Evolutionary conservation across 2,888 invertebrate genomes (phyloP), one percentile per base, ranked within the genome.

Genomic region (Pardosa pseudoannulata): DNA sequence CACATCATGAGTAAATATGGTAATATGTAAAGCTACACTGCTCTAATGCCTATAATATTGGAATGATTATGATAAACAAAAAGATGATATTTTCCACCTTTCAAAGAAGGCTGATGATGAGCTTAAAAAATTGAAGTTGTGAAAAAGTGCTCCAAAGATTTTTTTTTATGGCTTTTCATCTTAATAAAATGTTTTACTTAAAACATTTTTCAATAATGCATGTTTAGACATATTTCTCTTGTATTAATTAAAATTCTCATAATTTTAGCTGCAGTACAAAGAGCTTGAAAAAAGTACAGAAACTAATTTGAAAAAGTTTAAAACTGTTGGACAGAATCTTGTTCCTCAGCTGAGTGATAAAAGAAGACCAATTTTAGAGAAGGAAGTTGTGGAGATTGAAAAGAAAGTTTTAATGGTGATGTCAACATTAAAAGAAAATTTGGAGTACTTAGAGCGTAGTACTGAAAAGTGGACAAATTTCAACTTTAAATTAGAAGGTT

Each of bases 31-130:
- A n/a, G n/a, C n/a, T n/a, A n/a, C n/a, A n/a, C n/a, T n/a, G n/a
- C n/a, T n/a, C n/a, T n/a, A n/a, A n/a, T n/a, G n/a, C n/a, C n/a
- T n/a, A n/a, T n/a, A n/a, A n/a, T n/a, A n/a, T n/a, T 98, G 97
- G 97, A 94, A 94, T 75, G 95, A 95, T 88, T 98, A 97, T 91
- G 94, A 95, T 88, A 95, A 95, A 89, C 96, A 97, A 90, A 97
- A 96, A 91, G 94, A 94, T 78, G 96, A 97, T 90, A 94, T 98
- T 80, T 91, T 95, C 62, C 94, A 94, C 76, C 93, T 97, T 89
- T 93, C 98, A 67, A 94, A 95, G 88, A 94, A 94, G 90, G 97
- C 97, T 2, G 96, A 98, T 91, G 94, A 94, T 68, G 96, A 97
- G 91, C 92, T 97, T 39, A 93, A 94, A 89, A 91, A 91, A 88